Base-by-base conservation (phyloP, 2,888 invertebrate genomes). In the Hirudinaria manillensis region DNA sequence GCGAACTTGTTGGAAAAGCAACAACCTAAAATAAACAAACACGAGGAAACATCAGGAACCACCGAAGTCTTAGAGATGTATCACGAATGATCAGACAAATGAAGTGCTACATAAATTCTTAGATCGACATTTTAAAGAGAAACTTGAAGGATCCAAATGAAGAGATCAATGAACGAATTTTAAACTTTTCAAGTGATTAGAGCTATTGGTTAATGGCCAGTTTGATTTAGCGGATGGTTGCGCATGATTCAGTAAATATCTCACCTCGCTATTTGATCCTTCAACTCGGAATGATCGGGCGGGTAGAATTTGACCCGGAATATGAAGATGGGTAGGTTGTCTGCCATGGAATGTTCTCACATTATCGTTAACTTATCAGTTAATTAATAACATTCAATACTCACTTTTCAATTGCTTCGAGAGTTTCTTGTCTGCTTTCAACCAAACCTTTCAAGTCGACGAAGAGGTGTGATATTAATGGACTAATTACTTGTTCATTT, bases 231-330 rank as follows among this genome's bases (percentile, higher is more conserved):
- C 16, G 45, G 16, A 4, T 45, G 16, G 45, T 16, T 45, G 45
- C n/a, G 45, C 10, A 16, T 45, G 45, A 45, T 45, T 10, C 45
- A 45, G 3, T 45, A 16, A 16, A 1, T 61, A 61, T 7, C 61
- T 24, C 61, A 61, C 61, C 61, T 61, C 4, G 61, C 29, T 61
- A 29, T 61, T 29, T 61, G 61, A 61, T 61, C 61, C 24, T 24
- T 61, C 24, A 61, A 6, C 29, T 61, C 61, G 24, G 61, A 61
- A 27, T 24, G 61, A 27, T 61, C 61, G 29, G 61, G 61, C 10
- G 61, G 61, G 10, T 61, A 61, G n/a, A 61, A 61, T 24, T 27
- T 24, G 29, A 61, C 29, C 10, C 61, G 24, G 61, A 61, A 61
- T 13, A 21, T 61, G 24, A 61, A 61, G 7, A 61, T 24, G 61